Evolutionary conservation across 2,113 vertebrate species (phyloP), one percentile per base, ranked within the genome.

Genomic region (Ahaetulla prasina): DNA sequence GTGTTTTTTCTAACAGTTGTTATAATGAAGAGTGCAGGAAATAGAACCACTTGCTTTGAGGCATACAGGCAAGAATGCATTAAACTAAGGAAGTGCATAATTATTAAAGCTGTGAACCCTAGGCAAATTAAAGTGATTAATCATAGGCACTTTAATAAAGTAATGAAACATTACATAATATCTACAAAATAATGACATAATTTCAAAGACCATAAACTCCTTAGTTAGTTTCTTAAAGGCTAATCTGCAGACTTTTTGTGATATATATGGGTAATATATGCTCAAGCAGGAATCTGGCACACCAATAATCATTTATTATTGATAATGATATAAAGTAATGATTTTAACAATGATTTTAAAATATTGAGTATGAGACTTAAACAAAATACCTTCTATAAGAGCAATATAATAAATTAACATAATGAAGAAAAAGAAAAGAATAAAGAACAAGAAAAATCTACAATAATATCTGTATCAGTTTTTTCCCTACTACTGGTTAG

Each of bases 131-230:
- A 87, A 23, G 8, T 68, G 47, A 39, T 87, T 91, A 91, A 63
- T 91, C 47, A 87, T 27, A 85, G 49, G 57, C 49, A 8, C 16
- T 57, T 91, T 87, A 25, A 45, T 20, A 50, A 91, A 22, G 2
- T 68, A 91, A 91, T 87, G 47, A 91, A 91, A 22, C 91, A 87
- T 30, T 60, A 87, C 30, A 39, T 91, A 85, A 30, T 8, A 86
- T 91, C 22, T 91, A 45, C 53, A 87, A 39, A 80, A 80, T 57
- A 91, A 87, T 91, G 87, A 63, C 49, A 49, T 20, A 39, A 63
- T 87, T 63, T 60, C 54, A 86, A 60, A 85, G 39, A 55, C 11
- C 43, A 55, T 85, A 54, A 39, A 43, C 12, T 7, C 35, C 23
- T 27, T 43, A 45, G 23, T 52, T 53, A 9, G 14, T 55, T 91